Base-by-base conservation (phyloP, 2,888 invertebrate genomes). In the Adelognathus sp. region DNA sequence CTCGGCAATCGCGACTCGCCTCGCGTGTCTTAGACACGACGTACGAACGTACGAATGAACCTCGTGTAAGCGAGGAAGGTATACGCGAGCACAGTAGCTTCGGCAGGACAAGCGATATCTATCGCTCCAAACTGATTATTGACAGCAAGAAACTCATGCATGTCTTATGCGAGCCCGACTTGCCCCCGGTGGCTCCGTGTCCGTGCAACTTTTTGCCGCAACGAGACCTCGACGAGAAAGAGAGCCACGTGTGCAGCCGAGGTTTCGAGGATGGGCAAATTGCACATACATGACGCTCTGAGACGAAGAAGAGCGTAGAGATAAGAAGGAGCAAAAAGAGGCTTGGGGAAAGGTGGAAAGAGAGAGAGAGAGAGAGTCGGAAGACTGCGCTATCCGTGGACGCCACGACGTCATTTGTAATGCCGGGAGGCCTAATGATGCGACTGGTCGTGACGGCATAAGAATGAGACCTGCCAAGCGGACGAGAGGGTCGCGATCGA, bases 391-490 rank as follows among this genome's bases (percentile, higher is more conserved):
- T 74, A 75, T 46, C 67, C 77, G 56, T 54, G 80, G 78, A 72
- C 81, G 80, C 83, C 81, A 80, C 81, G 82, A 85, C 83, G 84
- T 86, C 87, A 84, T 86, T 86, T 85, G 86, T 86, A 86, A 87
- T 86, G 82, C 84, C 78, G 82, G 83, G 85, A 82, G 84, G 84
- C 82, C 87, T 87, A 87, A 87, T 87, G 87, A 87, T 86, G 86
- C 86, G 84, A 83, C 82, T 81, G 86, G 83, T 87, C 86, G 86
- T 85, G 87, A 87, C 87, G 84, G 86, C 76, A 83, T 81, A 81
- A 67, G 84, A 84, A 86, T 86, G 83, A 85, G 83, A 83, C 79
- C 85, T 81, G 85, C 75, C 72, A 71, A n/a, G 75, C 67, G 67
- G 56, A 67, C 75, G 36, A 76, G 70, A 33, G 54, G 71, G 75